Evolutionary conservation across 2,888 invertebrate species (phyloP).

Genomic region (Athrips mouffetella): DNA sequence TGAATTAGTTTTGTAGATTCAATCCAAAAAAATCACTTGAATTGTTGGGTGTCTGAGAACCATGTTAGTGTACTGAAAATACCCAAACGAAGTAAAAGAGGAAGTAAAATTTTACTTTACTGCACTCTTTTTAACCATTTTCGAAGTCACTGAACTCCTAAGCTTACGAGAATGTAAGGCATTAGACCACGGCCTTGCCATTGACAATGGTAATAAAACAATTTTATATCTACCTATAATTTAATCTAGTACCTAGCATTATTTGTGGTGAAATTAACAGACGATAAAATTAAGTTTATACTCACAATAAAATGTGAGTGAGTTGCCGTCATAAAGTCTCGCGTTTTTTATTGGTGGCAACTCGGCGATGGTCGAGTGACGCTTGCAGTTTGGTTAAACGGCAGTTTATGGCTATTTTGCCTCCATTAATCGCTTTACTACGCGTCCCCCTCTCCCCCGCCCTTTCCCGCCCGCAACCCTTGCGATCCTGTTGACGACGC

Average conservation of each 20-base stretch:
- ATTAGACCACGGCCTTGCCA: conserved; percentile 54
- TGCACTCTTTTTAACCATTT: conserved; percentile 1
- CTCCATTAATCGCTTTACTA: conserved; percentile 78
- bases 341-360: conserved; percentile 77
- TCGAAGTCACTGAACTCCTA: conserved; percentile 37
- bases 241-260: conserved; percentile 71
- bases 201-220: conserved; percentile 60
- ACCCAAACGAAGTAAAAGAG: too few relatives aligned
- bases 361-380: conserved; percentile 70
- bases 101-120: too few relatives aligned
- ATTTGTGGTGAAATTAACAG: conserved; percentile 79
- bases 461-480: conserved; percentile 54
- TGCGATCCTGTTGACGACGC: conserved; percentile 24
- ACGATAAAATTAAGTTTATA: conserved; percentile 79
- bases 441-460: conserved; percentile 73
- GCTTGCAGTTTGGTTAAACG: conserved; percentile 79
- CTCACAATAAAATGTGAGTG: conserved; percentile 78
- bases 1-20: too few relatives aligned
- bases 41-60: too few relatives aligned
- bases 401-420: conserved; percentile 77
- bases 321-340: conserved; percentile 79
- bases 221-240: conserved; percentile 55
- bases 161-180: conserved; percentile 37
- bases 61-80: too few relatives aligned
- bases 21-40: too few relatives aligned